Evolutionary conservation across 1,140 invertebrate species (phyloP).

Genomic region (Hormaphis cornu): DNA sequence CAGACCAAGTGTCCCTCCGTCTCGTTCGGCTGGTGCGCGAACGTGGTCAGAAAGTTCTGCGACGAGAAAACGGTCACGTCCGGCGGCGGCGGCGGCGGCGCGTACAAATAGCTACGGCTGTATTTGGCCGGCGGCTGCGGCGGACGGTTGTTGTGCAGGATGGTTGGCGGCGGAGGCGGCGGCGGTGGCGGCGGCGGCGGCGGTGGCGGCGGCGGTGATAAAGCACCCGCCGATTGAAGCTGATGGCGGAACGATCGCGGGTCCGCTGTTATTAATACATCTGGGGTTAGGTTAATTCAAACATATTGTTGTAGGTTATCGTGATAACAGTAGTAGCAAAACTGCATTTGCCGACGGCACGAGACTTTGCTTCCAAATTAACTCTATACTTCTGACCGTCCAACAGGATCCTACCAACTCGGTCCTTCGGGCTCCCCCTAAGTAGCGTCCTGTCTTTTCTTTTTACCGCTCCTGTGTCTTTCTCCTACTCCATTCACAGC

Average conservation of each 20-base stretch:
- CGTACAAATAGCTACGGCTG: background rate
- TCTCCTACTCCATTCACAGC: no score
- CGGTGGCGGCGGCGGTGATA: background rate
- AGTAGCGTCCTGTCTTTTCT: no score
- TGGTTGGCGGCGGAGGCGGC: background rate
- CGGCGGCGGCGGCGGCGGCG: background rate
- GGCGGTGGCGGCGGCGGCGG: background rate
- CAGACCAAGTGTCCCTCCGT: constrained; percentile 15
- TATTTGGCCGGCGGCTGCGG: background rate
- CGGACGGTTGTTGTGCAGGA: background rate
- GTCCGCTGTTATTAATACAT: no score
- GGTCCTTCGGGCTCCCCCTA: no score
- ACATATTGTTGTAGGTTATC: no score
- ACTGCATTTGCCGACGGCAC: no score
- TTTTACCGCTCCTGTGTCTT: no score
- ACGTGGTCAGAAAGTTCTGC: constrained; percentile 5
- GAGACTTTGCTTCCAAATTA: no score
- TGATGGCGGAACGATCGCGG: background rate
- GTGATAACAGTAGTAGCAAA: no score
- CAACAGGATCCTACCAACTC: no score
- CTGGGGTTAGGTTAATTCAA: no score
- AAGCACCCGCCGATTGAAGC: background rate
- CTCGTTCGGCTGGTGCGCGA: constrained; percentile 7
- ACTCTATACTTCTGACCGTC: no score
- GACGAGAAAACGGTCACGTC: constrained; percentile 20